Conservation (phyloP, 2,113 vertebrate species). For the Ovibos moschatus region DNA sequence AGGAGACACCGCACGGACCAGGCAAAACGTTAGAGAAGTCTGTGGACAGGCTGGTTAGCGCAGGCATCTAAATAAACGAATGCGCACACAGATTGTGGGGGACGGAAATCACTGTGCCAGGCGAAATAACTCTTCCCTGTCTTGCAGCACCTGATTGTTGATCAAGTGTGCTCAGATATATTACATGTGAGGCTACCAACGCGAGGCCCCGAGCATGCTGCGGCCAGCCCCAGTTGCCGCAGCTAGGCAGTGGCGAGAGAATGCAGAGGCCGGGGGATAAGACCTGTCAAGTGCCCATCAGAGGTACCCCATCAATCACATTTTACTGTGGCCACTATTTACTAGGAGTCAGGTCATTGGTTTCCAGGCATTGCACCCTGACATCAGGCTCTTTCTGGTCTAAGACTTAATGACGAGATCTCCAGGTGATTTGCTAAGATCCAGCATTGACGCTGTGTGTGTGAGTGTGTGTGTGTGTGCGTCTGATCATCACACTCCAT, state of each 20-base stretch:
- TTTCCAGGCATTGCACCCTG: background rate
- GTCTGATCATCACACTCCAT: background rate
- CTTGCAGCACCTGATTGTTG: background rate
- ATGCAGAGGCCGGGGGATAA: background rate
- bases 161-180: background rate
- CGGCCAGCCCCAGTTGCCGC: accelerated
- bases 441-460: background rate
- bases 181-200: background rate
- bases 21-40: background rate
- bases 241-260: background rate
- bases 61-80: background rate
- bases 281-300: background rate
- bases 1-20: background rate
- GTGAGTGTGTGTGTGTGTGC: background rate
- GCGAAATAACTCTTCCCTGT: background rate
- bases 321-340: background rate
- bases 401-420: background rate
- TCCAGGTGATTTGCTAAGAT: background rate
- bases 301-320: too few species aligned
- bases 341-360: background rate
- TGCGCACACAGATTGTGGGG: background rate
- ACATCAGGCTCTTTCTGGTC: background rate
- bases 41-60: background rate
- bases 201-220: background rate
- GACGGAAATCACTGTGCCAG: background rate